Base-by-base conservation (phyloP, 2,113 vertebrate genomes). In the Pteropus alecto region DNA sequence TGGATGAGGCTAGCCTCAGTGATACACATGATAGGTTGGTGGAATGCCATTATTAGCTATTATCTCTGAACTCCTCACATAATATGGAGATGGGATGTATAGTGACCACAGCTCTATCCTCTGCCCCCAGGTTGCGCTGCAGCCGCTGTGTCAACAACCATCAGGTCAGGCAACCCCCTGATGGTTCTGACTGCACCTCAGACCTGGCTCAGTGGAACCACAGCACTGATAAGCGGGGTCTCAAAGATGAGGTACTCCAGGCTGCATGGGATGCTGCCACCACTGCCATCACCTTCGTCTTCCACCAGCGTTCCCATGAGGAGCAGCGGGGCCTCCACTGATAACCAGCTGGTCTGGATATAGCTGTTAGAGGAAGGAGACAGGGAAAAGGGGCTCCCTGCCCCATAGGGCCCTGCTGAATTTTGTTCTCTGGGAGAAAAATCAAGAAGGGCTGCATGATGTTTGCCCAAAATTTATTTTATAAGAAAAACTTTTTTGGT, bases 171-270 rank as follows among this genome's bases (percentile, higher is more conserved):
- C 98, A 99, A 0, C 99, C 99, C 54, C 98, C 99, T 0, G 99
- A 99, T 0, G 99, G 98, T 7, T 98, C 99, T 0, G 99, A 99
- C 98, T 99, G 99, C 38, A 99, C 99, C 81, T 99, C 99, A 12
- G 99, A 99, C 97, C 98, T 99, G 26, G 99, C 99, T 30, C 99
- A 99, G 97, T 99, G 99, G 99, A 98, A 99, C 76, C 99, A 99
- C 95, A 99, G 99, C 74, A 99, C 98, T 0, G 99, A 99, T 76
- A 99, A 99, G 97, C 98, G 98, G 67, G 99, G 99, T 0, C 98
- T 99, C 93, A 99, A 97, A 95, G 99, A 99, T 98, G 97, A 98
- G 0, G 99, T 99, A 93, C 98, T 99, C 41, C 99, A 98, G 95
- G 98, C 99, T 18, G 99, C 99, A 0, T 99, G 99, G 99, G 99